Conservation (phyloP, 2,888 invertebrate genomes). For the Andrena trimmerana region DNA sequence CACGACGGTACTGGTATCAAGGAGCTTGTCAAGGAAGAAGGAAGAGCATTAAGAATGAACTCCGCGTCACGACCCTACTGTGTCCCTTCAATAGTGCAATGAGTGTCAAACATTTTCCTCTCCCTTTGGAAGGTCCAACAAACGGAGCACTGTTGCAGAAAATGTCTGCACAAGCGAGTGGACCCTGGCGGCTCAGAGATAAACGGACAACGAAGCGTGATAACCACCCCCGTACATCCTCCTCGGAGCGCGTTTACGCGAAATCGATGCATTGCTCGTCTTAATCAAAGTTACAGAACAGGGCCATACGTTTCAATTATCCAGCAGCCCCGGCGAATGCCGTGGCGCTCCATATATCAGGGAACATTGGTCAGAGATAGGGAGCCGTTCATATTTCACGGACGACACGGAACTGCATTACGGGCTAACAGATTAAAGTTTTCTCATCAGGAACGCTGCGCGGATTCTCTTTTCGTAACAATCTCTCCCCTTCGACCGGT, state of each 20-base stretch:
- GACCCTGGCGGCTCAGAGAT: no score
- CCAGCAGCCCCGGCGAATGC: slow-evolving; percentile 23
- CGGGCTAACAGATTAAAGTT: slow-evolving; percentile 71
- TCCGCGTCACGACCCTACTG: no score
- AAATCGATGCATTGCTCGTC: slow-evolving; percentile 45
- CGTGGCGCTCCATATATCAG: slow-evolving; percentile 46
- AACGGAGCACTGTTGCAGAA: no score
- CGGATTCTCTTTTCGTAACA: slow-evolving; percentile 63
- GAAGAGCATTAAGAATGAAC: no score
- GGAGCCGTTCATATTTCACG: slow-evolving; percentile 66
- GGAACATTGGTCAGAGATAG: slow-evolving; percentile 49
- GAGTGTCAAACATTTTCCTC: no score
- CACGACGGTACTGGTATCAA: background rate
- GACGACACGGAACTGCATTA: slow-evolving; percentile 65
- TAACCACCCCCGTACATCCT: background rate
- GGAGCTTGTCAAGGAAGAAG: no score
- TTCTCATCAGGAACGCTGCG: slow-evolving; percentile 67
- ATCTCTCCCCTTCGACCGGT: slow-evolving; percentile 48
- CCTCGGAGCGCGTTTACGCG: slow-evolving; percentile 22
- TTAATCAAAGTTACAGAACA: slow-evolving; percentile 55
- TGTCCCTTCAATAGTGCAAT: no score
- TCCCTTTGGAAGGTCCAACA: no score
- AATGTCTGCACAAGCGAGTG: no score
- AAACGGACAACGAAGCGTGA: background rate
- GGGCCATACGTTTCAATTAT: slow-evolving; percentile 59